These are phyloP conservation scores for Platalea minor DNA, from an alignment of 2,797 vertebrate species.

Conservation along the genomic window DNA sequence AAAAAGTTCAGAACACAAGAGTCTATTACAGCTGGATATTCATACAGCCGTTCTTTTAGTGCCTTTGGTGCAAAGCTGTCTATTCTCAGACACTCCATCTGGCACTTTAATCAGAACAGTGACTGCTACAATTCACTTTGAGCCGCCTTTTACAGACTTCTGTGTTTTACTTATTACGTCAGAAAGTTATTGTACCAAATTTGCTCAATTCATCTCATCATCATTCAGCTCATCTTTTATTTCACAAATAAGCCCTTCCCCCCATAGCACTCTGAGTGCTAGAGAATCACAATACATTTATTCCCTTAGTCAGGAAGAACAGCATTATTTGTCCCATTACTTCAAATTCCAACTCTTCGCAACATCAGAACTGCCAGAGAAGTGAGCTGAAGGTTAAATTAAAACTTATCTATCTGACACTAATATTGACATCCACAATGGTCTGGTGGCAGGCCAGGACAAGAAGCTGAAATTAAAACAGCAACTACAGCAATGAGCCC, in stretches of 20 bases:
- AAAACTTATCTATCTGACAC: not conserved
- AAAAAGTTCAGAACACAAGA: not conserved
- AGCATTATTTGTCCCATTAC: not conserved
- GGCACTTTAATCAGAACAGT: not conserved
- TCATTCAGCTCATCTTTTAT: not conserved
- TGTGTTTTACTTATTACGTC: not conserved
- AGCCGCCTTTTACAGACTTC: not conserved
- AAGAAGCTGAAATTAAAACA: not conserved
- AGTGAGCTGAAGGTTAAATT: not conserved
- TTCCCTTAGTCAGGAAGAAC: not conserved
- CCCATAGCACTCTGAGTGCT: rapidly evolving
- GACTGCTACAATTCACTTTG: not conserved
- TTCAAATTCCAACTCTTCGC: not conserved
- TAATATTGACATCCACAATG: not conserved
- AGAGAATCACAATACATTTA: not conserved
- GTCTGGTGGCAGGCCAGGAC: not conserved
- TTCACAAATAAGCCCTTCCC: not conserved
- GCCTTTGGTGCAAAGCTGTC: not conserved
- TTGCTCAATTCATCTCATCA: not conserved
- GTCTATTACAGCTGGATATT: not conserved
- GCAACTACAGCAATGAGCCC: not conserved
- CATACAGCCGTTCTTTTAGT: not conserved
- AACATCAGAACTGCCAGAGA: not conserved
- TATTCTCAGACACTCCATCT: not conserved
- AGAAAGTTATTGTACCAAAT: not conserved